phyloP scores from a whole-genome alignment of 2,888 invertebrate genomes.

The Osmoderma eremita region DNA sequence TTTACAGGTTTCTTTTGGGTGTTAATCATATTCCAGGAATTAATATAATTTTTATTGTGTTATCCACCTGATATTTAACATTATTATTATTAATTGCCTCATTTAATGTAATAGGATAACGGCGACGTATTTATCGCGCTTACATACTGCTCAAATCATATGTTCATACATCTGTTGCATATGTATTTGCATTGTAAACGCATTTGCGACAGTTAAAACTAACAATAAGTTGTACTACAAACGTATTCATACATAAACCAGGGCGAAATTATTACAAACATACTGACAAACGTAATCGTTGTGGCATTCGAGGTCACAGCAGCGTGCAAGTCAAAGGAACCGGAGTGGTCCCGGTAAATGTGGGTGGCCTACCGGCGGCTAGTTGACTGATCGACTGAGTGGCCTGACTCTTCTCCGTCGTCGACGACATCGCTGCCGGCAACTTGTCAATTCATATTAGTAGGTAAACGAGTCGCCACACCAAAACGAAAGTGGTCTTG shows the following conservation, averaged over 20 bases:
- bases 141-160: no score
- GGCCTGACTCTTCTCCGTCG: conserved; percentile 29
- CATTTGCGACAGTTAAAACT: conserved; percentile 7
- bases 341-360: conserved; percentile 26
- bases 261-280: conserved; percentile 12
- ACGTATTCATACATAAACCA: conserved; percentile 6
- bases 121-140: no score
- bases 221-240: no score
- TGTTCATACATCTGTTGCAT: no score
- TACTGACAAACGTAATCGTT: conserved; percentile 26
- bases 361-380: conserved; percentile 46
- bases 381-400: conserved; percentile 26
- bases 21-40: no score
- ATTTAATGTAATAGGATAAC: no score
- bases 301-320: conserved; percentile 27
- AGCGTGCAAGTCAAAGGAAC: conserved; percentile 14
- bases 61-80: no score
- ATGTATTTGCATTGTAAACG: background rate
- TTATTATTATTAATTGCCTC: no score
- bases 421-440: conserved; percentile 31
- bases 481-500: background rate
- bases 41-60: no score
- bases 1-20: no score
- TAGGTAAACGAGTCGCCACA: conserved; percentile 47
- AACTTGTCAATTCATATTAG: conserved; percentile 50